Conservation (phyloP, 1,140 invertebrate species). For the Hydropsyche tenuis region DNA sequence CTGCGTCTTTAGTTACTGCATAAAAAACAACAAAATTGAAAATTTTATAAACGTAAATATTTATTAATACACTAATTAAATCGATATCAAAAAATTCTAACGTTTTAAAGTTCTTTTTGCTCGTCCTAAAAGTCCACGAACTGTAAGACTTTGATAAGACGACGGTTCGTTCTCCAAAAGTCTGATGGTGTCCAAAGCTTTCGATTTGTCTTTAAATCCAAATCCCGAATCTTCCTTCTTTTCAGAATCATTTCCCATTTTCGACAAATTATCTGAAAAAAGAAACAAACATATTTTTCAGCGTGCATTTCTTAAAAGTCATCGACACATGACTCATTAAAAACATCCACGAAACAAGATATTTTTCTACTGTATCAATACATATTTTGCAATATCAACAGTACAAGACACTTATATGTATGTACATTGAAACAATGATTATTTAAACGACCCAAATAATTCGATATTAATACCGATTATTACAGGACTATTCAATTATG, state of each 20-base stretch:
- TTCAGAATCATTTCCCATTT: slow-evolving; percentile 60
- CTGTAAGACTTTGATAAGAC: slow-evolving; percentile 69
- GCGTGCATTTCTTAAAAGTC: too few species aligned
- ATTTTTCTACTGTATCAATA: too few species aligned
- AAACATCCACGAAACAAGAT: too few species aligned
- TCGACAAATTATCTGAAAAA: neutral
- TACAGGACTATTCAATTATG: too few species aligned
- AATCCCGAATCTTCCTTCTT: slow-evolving; percentile 66
- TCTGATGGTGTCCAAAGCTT: slow-evolving; percentile 69
- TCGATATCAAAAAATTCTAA: slow-evolving; percentile 55
- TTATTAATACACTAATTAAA: neutral
- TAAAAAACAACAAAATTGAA: slow-evolving; percentile 31
- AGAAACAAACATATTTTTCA: neutral
- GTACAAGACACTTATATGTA: too few species aligned
- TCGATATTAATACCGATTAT: too few species aligned
- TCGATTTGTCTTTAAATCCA: slow-evolving; percentile 74
- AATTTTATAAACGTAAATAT: neutral
- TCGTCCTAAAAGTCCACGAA: slow-evolving; percentile 68
- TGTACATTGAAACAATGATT: too few species aligned
- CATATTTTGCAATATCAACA: too few species aligned
- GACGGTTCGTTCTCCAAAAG: slow-evolving; percentile 67
- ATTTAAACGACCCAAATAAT: too few species aligned
- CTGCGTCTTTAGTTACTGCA: slow-evolving; percentile 73
- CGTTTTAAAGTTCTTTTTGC: slow-evolving; percentile 69
- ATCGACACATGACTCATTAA: too few species aligned